Percentiles rank a stretch among this genome's conserved stretches.
These are phyloP conservation scores for Hirtodrosophila cameraria DNA, from an alignment of 2,888 invertebrate species.

Conservation along the genomic window DNA sequence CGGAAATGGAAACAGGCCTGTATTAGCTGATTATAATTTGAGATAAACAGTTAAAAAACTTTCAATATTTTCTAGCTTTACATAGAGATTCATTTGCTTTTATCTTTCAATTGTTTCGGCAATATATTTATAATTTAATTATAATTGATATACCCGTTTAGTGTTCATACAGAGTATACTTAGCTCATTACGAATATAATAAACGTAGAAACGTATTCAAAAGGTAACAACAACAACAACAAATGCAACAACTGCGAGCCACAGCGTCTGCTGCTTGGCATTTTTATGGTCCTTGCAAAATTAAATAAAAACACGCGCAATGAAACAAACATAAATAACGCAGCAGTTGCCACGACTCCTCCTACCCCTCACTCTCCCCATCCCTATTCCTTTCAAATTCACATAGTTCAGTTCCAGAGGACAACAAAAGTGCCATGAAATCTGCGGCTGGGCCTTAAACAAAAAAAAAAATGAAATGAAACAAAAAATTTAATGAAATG, in stretches of 20 bases:
- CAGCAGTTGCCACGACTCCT: slow-evolving; percentile 9
- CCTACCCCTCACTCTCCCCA: neutral
- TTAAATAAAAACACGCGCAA: slow-evolving; percentile 76
- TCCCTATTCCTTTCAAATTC: neutral
- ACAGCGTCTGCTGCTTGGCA: slow-evolving; percentile 37
- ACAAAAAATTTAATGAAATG: slow-evolving; percentile 46
- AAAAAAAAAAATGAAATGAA: slow-evolving; percentile 29
- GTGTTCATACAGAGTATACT: slow-evolving; percentile 9
- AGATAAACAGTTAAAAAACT: too few relatives aligned
- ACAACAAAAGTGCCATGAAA: slow-evolving; percentile 42
- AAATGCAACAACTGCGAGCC: slow-evolving; percentile 1
- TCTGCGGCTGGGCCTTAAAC: slow-evolving; percentile 21
- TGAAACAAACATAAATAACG: slow-evolving; percentile 62
- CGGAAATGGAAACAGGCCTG: too few relatives aligned
- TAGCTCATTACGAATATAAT: slow-evolving; percentile 62
- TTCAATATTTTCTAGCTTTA: too few relatives aligned
- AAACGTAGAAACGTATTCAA: slow-evolving; percentile 41
- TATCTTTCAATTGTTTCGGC: too few relatives aligned
- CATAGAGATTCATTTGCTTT: too few relatives aligned
- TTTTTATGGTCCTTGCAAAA: slow-evolving; percentile 64
- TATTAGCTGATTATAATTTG: too few relatives aligned
- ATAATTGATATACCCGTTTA: neutral
- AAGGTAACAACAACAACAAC: slow-evolving; percentile 14
- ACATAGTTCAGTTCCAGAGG: slow-evolving; percentile 2
- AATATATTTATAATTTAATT: too few relatives aligned